phyloP scores from a whole-genome alignment of 1,140 invertebrate species.

The Triops cancriformis region DNA sequence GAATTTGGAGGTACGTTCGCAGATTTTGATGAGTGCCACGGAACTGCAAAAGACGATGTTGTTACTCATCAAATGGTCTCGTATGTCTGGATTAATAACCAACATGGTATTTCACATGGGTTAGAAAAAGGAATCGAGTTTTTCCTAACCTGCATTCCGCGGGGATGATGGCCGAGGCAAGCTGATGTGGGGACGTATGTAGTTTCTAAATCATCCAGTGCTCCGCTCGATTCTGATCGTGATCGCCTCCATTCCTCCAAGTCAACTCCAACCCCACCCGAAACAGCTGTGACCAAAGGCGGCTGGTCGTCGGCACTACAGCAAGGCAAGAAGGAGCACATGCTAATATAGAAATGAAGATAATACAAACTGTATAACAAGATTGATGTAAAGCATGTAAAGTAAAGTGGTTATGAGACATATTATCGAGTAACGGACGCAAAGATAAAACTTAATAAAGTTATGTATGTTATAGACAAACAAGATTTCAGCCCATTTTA shows the following conservation, averaged over 20 bases:
- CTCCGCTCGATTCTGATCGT: slow-evolving; percentile 60
- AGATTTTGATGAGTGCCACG: neutral
- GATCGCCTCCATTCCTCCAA: slow-evolving; percentile 56
- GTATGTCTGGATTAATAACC: too few species aligned
- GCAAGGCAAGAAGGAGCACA: slow-evolving; percentile 17
- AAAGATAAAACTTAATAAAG: too few species aligned
- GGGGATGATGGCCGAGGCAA: slow-evolving; percentile 26
- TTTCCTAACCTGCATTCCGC: slow-evolving; percentile 28
- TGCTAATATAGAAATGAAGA: neutral
- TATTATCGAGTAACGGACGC: too few species aligned
- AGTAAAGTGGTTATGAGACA: too few species aligned
- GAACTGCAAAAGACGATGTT: neutral
- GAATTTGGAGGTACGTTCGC: neutral
- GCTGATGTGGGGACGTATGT: slow-evolving; percentile 47
- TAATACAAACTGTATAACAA: neutral
- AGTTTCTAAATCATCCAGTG: slow-evolving; percentile 55
- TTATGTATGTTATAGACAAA: too few species aligned
- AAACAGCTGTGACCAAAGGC: slow-evolving; percentile 25
- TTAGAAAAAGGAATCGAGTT: neutral
- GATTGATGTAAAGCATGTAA: neutral
- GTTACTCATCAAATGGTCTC: neutral
- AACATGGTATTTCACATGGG: too few species aligned
- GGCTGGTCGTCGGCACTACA: slow-evolving; percentile 23
- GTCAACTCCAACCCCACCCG: slow-evolving; percentile 51
- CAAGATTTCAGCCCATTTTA: too few species aligned